Base-by-base conservation (phyloP, 2,797 vertebrate species). In the Tachyglossus aculeatus region DNA sequence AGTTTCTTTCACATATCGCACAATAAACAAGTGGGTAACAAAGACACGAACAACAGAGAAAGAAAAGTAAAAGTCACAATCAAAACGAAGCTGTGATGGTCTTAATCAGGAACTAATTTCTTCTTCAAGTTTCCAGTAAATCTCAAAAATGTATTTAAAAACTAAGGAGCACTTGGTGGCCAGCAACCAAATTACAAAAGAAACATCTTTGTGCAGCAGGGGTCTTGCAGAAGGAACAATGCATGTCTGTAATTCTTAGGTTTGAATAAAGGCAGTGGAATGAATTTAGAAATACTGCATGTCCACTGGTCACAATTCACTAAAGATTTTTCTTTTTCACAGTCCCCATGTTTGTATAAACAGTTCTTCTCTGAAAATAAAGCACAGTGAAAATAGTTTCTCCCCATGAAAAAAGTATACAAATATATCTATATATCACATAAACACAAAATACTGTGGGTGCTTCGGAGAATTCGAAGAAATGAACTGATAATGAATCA, bases 91-190 rank as follows among this genome's bases (percentile, higher is more conserved):
- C 31, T n/a, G 31, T 63, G 62, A 52, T 32, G 39, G 40, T 80
- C 57, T 87, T 67, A 87, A 21, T 80, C 73, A 83, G 72, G 71
- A 88, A 56, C 47, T 88, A 86, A 88, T 76, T 89, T 88, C 74
- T 88, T 91, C 86, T 88, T 90, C 80, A 90, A 88, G 84, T 92
- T 91, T 89, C 77, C 71, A 67, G 77, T 48, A 85, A 83, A 90
- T 85, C 76, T 89, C 61, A 67, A 77, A n/a, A 88, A 80, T 65
- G 59, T 67, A 59, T 82, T 91, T 86, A 88, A 82, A 88, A 88
- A 84, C 88, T 91, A 93, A 93, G 89, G 79, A 91, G 67, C 89
- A 92, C 91, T 92, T 92, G 61, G 86, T 91, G 88, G 66, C 78
- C 78, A 79, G 83, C 67, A 92, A 89, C 34, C 68, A 83, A 90